Percentiles rank a stretch among this genome's conserved stretches.
Conservation (phyloP, 2,888 invertebrate species). For the Nycteola revayana region DNA sequence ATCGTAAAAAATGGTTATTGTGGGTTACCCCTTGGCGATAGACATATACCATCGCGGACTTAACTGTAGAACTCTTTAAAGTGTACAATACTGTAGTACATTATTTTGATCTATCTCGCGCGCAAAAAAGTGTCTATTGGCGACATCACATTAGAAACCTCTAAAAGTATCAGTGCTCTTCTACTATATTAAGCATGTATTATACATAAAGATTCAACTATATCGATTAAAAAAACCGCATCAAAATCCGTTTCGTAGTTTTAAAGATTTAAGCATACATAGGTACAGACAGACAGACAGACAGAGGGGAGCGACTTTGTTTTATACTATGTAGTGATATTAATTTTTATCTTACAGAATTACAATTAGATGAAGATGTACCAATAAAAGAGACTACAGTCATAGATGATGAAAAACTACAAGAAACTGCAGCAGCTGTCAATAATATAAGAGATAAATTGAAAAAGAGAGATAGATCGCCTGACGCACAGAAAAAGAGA, state of each 20-base stretch:
- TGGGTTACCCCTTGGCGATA: neutral
- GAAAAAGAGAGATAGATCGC: constrained; percentile 46
- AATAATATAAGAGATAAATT: constrained; percentile 67
- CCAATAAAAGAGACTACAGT: constrained; percentile 37
- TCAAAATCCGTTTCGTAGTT: too few species aligned
- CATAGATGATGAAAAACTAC: constrained; percentile 46
- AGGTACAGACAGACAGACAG: too few species aligned
- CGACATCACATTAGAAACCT: neutral
- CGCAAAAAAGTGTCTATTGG: neutral
- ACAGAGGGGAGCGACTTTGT: too few species aligned
- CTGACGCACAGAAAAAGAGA: constrained; percentile 47
- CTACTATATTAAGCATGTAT: neutral
- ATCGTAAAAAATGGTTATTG: neutral
- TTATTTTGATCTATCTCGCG: neutral
- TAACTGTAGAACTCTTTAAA: constrained; percentile 6
- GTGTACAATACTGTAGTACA: too few species aligned
- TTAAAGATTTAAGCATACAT: too few species aligned
- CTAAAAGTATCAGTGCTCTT: neutral
- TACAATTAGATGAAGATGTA: constrained; percentile 59
- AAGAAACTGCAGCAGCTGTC: constrained; percentile 58
- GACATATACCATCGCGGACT: neutral
- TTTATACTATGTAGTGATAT: neutral
- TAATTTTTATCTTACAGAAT: constrained; percentile 44
- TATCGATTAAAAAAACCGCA: too few species aligned
- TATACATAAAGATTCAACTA: too few species aligned